Base-by-base conservation (phyloP, 2,797 vertebrate species). In the Sardinella longiceps region DNA sequence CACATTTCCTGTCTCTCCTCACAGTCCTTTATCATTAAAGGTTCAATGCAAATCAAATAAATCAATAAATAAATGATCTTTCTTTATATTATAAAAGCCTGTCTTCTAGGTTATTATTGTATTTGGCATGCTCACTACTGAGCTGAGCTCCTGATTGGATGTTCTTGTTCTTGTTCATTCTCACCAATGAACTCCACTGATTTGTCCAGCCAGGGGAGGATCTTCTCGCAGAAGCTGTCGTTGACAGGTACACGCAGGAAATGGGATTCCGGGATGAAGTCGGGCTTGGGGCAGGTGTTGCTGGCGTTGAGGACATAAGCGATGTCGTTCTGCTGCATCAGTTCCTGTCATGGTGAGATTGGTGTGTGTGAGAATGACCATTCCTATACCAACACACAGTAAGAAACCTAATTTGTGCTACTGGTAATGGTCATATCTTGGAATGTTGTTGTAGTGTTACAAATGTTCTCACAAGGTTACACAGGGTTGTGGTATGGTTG, bases 201-300 rank as follows among this genome's bases (percentile, higher is more conserved):
- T 60, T 95, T 95, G 94, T 99, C 98, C 93, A 99, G 82, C 98
- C 98, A 99, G 0, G 98, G 98, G 86, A 99, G 93, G 91, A 99
- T 99, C 93, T 98, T 99, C 94, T 99, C 98, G 39, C 98, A 98
- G 92, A 99, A 99, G 85, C 97, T 99, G 91, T 99, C 98, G 0
- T 98, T 99, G 87, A 99, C 97, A 0, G 98, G 98, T 30, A 99
- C 97, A 11, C 98, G 90, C 63, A 99, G 95, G 93, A 99, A 99
- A 89, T 98, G 97, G 0, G 97, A 95, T 74, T 99, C 98, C 0
- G 95, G 95, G 92, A 99, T 97, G 92, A 98, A 99, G 94, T 98
- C 98, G 0, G 98, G 98, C 90, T 98, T 98, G 85, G 98, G 98
- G 82, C 98, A 99, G 50, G 97, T 98, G 90, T 96, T 97, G 88